Conservation (phyloP, 2,797 vertebrate species). For the Simalia tracyae region DNA sequence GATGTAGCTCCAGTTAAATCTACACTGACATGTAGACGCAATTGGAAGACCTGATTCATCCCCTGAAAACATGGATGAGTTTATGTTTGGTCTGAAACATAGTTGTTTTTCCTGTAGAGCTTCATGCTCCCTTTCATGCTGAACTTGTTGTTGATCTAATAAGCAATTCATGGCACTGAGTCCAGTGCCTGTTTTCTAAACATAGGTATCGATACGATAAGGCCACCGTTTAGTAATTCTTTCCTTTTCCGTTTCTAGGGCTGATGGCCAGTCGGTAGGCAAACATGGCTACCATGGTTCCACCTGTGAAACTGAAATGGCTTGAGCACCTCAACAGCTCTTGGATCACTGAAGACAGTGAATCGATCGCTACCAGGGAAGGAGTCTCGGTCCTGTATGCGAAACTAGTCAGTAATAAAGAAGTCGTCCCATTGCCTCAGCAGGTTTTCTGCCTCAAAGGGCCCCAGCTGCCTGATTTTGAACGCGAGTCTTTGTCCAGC, state of each 20-base stretch:
- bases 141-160: background rate
- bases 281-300: slow-evolving; percentile 93
- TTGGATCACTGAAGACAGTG: slow-evolving; percentile 98
- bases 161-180: background rate
- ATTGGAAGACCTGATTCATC: background rate
- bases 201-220: background rate
- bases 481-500: slow-evolving; percentile 93
- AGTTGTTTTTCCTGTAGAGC: background rate
- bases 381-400: slow-evolving; percentile 90
- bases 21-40: background rate
- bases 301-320: slow-evolving; percentile 98
- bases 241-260: slow-evolving; percentile 66
- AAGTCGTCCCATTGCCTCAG: slow-evolving; percentile 93
- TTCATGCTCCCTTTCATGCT: background rate
- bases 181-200: background rate
- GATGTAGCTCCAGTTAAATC: background rate
- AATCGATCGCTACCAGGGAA: slow-evolving; percentile 95
- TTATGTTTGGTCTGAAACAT: background rate
- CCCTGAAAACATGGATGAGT: background rate
- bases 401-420: slow-evolving; percentile 94
- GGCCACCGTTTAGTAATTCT: background rate
- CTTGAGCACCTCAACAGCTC: slow-evolving; percentile 98
- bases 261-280: slow-evolving; percentile 87
- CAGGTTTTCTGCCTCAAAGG: slow-evolving; percentile 97
- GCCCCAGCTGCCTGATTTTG: slow-evolving; percentile 96